These are phyloP conservation scores for Conops quadrifasciatus DNA, from an alignment of 2,888 invertebrate species.

Conservation along the genomic window DNA sequence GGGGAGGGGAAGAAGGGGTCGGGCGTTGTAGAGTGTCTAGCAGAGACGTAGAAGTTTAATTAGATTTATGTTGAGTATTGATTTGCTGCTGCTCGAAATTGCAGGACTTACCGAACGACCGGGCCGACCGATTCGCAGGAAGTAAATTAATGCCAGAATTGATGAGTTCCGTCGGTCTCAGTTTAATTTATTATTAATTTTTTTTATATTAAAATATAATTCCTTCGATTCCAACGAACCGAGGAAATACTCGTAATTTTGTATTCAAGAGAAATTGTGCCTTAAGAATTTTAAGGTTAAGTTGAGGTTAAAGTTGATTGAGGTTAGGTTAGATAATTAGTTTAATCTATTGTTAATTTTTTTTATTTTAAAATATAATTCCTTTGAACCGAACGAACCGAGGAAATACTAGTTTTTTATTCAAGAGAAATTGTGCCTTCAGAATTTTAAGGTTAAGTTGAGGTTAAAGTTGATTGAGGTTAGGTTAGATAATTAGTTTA, in stretches of 20 bases:
- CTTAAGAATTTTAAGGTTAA: too few relatives aligned
- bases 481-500: too few relatives aligned
- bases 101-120: slow-evolving; percentile 1
- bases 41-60: slow-evolving; percentile 24
- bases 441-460: too few relatives aligned
- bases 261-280: too few relatives aligned
- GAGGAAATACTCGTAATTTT: too few relatives aligned
- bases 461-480: too few relatives aligned
- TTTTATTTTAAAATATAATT: not conserved
- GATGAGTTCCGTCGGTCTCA: not conserved
- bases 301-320: too few relatives aligned
- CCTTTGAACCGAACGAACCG: too few relatives aligned
- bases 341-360: not conserved
- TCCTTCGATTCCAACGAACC: too few relatives aligned
- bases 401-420: too few relatives aligned
- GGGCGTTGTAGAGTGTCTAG: slow-evolving; percentile 2
- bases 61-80: slow-evolving; percentile 27
- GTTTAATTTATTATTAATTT: not conserved
- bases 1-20: not conserved
- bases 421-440: too few relatives aligned
- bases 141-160: not conserved
- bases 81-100: slow-evolving; percentile 22
- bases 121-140: not conserved
- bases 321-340: too few relatives aligned
- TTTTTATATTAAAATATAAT: not conserved